phyloP scores from a whole-genome alignment of 2,113 vertebrate species.

The Aviceda subcristata region DNA sequence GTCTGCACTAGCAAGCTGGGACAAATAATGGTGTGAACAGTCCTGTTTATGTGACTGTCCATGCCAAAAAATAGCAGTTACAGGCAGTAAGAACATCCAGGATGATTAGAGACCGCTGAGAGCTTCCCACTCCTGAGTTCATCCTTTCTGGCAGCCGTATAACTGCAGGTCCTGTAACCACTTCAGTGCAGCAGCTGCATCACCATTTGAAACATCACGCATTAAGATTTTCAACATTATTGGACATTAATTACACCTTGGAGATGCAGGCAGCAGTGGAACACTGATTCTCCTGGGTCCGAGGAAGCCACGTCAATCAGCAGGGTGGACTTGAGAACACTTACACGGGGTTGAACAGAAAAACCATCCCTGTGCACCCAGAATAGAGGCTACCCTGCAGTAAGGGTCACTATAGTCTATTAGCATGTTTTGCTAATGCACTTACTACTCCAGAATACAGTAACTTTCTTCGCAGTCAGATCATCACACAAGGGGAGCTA shows the following conservation, averaged over 20 bases:
- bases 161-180: not conserved
- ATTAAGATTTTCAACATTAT: not conserved
- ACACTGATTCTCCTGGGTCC: not conserved
- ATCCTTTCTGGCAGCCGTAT: not conserved
- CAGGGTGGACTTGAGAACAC: not conserved
- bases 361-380: not conserved
- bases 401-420: not conserved
- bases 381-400: not conserved
- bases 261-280: not conserved
- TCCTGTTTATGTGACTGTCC: not conserved
- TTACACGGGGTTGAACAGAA: not conserved
- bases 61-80: not conserved
- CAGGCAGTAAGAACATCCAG: not conserved
- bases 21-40: not conserved
- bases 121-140: not conserved
- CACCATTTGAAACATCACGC: not conserved
- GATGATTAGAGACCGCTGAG: not conserved
- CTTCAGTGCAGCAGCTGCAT: not conserved
- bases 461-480: not conserved
- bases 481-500: not conserved
- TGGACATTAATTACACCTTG: not conserved
- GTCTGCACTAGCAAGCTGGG: not conserved
- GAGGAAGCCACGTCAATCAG: not conserved
- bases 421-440: not conserved
- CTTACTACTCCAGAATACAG: not conserved